These are phyloP conservation scores for Trinectes maculatus DNA, from an alignment of 2,113 vertebrate genomes.

Conservation along the genomic window DNA sequence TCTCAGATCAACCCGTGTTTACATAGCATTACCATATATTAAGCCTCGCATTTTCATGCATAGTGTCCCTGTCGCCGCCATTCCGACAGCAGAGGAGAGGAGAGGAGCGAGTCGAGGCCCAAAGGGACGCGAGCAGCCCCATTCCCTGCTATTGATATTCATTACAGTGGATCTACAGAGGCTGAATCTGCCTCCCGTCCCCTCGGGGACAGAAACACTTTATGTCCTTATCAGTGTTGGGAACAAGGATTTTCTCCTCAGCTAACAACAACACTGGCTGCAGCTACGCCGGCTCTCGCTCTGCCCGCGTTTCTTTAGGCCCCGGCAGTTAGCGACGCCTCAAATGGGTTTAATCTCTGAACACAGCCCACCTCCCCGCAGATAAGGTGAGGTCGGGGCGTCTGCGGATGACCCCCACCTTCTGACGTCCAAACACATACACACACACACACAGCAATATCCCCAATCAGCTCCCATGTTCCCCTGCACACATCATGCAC, in stretches of 20 bases:
- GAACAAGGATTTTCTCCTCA: slow-evolving; percentile 80
- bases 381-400: slow-evolving; percentile 71
- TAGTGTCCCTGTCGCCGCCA: slow-evolving; percentile 66
- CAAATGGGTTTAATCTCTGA: slow-evolving; percentile 77
- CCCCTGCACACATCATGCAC: slow-evolving; percentile 51
- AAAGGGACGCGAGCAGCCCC: slow-evolving; percentile 69
- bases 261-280: slow-evolving; percentile 75
- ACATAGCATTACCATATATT: slow-evolving; percentile 83
- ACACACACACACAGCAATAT: slow-evolving; percentile 7
- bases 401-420: slow-evolving; percentile 63
- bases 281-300: slow-evolving; percentile 53
- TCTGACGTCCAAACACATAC: slow-evolving; percentile 23
- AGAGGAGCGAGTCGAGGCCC: slow-evolving; percentile 61
- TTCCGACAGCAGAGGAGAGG: slow-evolving; percentile 63
- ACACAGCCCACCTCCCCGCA: slow-evolving; percentile 68
- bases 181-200: slow-evolving; percentile 65
- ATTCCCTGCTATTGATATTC: slow-evolving; percentile 76
- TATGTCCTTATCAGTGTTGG: slow-evolving; percentile 79
- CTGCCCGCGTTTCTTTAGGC: slow-evolving; percentile 56
- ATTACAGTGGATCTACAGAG: slow-evolving; percentile 77
- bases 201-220: slow-evolving; percentile 77
- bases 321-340: slow-evolving; percentile 63
- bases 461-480: slow-evolving; percentile 33
- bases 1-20: slow-evolving; percentile 78
- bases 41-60: slow-evolving; percentile 75